Evolutionary conservation across 2,888 invertebrate genomes (phyloP).

Genomic region (Mythimna loreyi): DNA sequence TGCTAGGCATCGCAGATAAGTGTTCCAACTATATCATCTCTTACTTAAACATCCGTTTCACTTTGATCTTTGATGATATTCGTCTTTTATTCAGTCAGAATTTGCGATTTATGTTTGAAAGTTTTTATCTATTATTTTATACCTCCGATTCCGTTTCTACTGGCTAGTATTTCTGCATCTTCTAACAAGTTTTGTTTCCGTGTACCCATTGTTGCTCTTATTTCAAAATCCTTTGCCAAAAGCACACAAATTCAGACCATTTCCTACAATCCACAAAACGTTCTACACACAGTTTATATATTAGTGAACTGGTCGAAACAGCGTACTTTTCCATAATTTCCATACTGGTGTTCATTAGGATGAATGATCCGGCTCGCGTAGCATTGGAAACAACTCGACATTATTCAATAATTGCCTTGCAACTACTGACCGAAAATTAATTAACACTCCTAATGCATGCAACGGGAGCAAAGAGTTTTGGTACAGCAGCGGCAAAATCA

Average conservation of each 20-base stretch:
- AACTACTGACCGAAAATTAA: conserved; percentile 73
- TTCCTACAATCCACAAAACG: conserved; percentile 16
- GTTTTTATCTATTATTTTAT: conserved; percentile 4
- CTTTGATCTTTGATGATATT: conserved; percentile 58
- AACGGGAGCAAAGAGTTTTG: conserved; percentile 81
- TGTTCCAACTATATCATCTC: conserved; percentile 76
- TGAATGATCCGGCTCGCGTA: conserved; percentile 3
- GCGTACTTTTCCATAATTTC: not conserved
- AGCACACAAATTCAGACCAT: conserved; percentile 23
- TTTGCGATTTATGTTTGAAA: conserved; percentile 2
- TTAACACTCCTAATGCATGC: conserved; percentile 81
- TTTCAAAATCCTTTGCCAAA: conserved; percentile 45
- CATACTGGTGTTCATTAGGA: conserved; percentile 2
- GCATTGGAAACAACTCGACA: conserved; percentile 33
- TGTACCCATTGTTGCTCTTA: conserved; percentile 21
- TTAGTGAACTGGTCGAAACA: not conserved
- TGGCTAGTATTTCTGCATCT: conserved; percentile 5
- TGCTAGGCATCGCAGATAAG: conserved; percentile 80
- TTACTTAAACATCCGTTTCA: conserved; percentile 70
- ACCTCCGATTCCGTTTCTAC: not conserved
- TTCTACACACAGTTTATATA: conserved; percentile 13
- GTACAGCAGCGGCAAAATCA: conserved; percentile 84
- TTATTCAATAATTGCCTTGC: conserved; percentile 43
- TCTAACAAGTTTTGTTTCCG: conserved; percentile 18
- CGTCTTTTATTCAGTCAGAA: conserved; percentile 9